These are phyloP conservation scores for Pao palembangensis DNA, from an alignment of 2,113 vertebrate species.

Conservation along the genomic window DNA sequence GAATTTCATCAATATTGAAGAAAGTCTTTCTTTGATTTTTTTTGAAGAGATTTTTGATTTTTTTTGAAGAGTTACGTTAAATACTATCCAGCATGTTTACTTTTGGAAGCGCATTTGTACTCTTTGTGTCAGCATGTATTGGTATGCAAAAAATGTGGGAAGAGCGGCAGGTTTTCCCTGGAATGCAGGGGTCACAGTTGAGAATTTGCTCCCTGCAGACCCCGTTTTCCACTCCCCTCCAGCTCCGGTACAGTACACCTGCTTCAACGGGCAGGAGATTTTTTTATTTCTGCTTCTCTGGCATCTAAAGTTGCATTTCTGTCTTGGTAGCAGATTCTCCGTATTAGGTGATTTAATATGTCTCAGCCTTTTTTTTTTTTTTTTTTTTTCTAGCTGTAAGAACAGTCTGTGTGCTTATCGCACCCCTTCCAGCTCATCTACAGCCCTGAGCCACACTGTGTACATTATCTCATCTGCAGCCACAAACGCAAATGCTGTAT, in stretches of 20 bases:
- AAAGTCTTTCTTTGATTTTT: conserved; percentile 1
- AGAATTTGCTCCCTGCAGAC: conserved; percentile 59
- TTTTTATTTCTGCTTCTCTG: conserved; percentile 45
- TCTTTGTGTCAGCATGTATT: conserved; percentile 23
- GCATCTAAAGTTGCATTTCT: conserved; percentile 27
- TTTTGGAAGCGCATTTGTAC: conserved; percentile 23
- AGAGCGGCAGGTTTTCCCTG: conserved; percentile 52
- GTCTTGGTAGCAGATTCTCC: conserved; percentile 37
- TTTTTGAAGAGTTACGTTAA: conserved; percentile 10
- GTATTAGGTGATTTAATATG: conserved; percentile 41
- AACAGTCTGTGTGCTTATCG: conserved; percentile 45
- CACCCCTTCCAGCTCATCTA: conserved; percentile 41
- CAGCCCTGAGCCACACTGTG: conserved; percentile 28
- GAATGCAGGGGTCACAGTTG: conserved; percentile 55
- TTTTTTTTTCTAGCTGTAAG: conserved; percentile 24
- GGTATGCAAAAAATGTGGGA: conserved; percentile 56
- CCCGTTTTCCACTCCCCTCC: conserved; percentile 31
- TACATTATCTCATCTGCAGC: conserved; percentile 53
- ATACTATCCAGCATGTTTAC: background rate
- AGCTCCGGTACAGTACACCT: conserved; percentile 48
- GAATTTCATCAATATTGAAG: conserved; percentile 36
- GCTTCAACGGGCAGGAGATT: conserved; percentile 34
- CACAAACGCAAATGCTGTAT: conserved; percentile 51
- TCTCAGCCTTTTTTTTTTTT: conserved; percentile 17
- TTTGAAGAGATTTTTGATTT: background rate